Conservation (phyloP, 2,113 vertebrate species). For the Felis chaus region DNA sequence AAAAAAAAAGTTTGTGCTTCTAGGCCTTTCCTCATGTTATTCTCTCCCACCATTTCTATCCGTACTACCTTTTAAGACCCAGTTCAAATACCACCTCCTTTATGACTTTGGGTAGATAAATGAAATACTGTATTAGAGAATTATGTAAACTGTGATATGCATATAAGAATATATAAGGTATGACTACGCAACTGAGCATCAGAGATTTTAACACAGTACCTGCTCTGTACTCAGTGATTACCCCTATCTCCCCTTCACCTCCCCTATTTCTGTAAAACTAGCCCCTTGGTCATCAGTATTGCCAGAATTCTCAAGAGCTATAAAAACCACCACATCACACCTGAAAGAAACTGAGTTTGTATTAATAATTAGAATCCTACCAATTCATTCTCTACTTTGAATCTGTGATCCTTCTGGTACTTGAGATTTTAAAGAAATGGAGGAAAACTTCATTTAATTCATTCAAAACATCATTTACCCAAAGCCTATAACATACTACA, state of each 20-base stretch:
- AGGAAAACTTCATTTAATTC: neutral
- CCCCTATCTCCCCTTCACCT: neutral
- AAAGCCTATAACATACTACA: neutral
- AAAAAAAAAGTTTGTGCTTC: neutral
- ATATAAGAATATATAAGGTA: neutral
- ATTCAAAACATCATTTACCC: slow-evolving; percentile 19
- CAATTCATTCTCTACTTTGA: neutral
- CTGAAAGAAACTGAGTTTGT: neutral
- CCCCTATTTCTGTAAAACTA: slow-evolving; percentile 3
- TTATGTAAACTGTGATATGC: neutral
- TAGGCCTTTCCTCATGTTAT: neutral
- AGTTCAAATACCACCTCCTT: neutral
- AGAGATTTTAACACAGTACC: neutral
- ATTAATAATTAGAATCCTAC: slow-evolving; percentile 23
- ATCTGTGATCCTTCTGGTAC: neutral
- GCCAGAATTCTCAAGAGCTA: slow-evolving; percentile 16
- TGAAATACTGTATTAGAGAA: neutral
- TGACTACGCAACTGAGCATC: neutral
- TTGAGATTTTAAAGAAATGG: slow-evolving; percentile 38
- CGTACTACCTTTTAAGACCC: neutral
- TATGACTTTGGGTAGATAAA: slow-evolving; percentile 20
- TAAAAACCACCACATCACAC: neutral
- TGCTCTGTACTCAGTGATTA: neutral
- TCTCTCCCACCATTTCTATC: neutral
- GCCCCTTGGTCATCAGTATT: neutral